Evolutionary conservation across 2,797 vertebrate species (phyloP), one percentile per base, ranked within the genome.

Genomic region (Phyllotis vaccarum): DNA sequence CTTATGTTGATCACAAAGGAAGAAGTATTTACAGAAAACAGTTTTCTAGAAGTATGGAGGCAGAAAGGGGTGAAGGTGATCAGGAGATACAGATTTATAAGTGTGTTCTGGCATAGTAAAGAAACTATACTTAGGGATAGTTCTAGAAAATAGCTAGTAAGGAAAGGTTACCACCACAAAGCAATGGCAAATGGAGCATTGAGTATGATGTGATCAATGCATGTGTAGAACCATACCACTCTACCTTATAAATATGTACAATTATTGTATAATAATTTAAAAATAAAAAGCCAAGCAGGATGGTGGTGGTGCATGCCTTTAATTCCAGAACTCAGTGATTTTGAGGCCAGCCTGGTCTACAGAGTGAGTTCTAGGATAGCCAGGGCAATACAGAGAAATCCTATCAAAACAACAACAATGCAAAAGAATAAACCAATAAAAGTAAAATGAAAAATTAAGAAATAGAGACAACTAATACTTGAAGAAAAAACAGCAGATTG

Each of bases 401-500:
- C 8, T 68, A 34, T 37, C 5, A 37, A 68, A 68, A n/a, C 16
- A 66, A 66, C 16, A 66, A 66, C 46, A 49, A 49, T 9, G 9
- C 46, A 49, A 49, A 68, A 16, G 31, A 70, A 70, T 37, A 40
- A 70, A 37, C 19, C 21, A 70, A 70, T 37, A 4, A 37, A 70
- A 37, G 1, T 37, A 46, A 70, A 70, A 86, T 10, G 14, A 68
- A 86, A 37, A 86, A 31, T 56, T 34, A 86, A 72, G 66, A 85
- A 72, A 13, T 72, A 31, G 81, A 52, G 79, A 72, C 17, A 72
- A 29, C 37, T 96, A 97, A 37, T 74, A 76, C 92, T 95, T 95
- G 91, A 85, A 94, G 95, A 88, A 97, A 97, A 96, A 96, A 19
- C 72, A 91, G 83, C 70, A 85, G 81, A 66, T 70, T 96, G 78